Conservation (phyloP, 2,113 vertebrate species). For the Macquaria ambigua region DNA sequence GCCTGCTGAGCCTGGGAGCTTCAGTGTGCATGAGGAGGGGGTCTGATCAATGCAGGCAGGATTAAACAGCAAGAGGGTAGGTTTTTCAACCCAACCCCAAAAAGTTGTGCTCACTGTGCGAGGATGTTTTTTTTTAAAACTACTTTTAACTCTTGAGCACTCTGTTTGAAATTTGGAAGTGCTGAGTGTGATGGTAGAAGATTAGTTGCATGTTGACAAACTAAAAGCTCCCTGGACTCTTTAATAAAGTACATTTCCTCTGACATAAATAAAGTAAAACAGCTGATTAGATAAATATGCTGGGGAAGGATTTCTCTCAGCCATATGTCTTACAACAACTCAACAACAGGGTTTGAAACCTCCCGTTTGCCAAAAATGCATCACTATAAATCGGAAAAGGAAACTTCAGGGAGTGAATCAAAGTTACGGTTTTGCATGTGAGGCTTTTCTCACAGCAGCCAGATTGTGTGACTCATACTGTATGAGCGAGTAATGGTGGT, state of each 20-base stretch:
- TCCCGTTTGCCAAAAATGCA: conserved; percentile 36
- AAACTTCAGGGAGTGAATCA: conserved; percentile 43
- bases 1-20: conserved; percentile 69
- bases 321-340: conserved; percentile 39
- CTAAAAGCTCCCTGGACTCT: conserved; percentile 43
- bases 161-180: conserved; percentile 27
- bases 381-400: conserved; percentile 43
- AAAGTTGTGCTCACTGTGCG: conserved; percentile 30
- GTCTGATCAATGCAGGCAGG: conserved; percentile 75
- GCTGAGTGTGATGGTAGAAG: conserved; percentile 29
- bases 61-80: conserved; percentile 64
- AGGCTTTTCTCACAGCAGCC: conserved; percentile 34
- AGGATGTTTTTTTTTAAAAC: conserved; percentile 24
- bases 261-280: conserved; percentile 54
- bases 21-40: conserved; percentile 45
- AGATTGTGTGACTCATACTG: conserved; percentile 52
- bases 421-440: conserved; percentile 61
- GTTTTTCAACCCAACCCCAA: conserved; percentile 44
- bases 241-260: conserved; percentile 30
- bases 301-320: conserved; percentile 17
- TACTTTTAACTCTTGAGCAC: conserved; percentile 36
- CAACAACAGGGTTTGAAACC: conserved; percentile 31
- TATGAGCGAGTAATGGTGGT: conserved; percentile 47
- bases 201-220: conserved; percentile 49
- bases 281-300: conserved; percentile 55